These are phyloP conservation scores for Ardeotis arabs DNA, from an alignment of 2,113 vertebrate genomes.

Conservation along the genomic window DNA sequence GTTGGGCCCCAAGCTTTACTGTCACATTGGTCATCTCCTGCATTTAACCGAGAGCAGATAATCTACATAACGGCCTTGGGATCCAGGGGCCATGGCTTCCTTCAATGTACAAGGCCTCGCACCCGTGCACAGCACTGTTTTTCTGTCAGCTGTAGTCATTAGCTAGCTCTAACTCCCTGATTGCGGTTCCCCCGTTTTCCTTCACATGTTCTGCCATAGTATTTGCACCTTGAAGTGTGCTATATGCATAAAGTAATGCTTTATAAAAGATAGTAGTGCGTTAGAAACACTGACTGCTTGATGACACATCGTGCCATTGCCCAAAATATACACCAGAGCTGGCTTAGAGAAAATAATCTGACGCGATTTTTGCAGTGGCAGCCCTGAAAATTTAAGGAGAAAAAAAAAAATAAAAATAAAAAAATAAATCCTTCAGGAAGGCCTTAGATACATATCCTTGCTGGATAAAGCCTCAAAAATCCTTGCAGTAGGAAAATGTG, in stretches of 20 bases:
- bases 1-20: background rate
- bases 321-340: background rate
- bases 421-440: background rate
- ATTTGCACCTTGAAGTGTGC: background rate
- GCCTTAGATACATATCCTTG: background rate
- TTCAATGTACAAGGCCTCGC: accelerated
- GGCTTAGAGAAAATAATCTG: background rate
- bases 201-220: background rate
- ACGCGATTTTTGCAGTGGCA: background rate
- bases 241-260: background rate
- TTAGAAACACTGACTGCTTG: background rate
- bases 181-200: background rate
- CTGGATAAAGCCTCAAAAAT: background rate
- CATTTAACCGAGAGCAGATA: accelerated
- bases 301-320: background rate
- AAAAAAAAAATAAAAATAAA: too few relatives aligned
- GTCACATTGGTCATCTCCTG: accelerated
- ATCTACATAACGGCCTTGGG: accelerated
- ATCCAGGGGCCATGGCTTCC: accelerated
- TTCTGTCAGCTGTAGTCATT: background rate
- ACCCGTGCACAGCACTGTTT: accelerated
- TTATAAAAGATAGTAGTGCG: background rate
- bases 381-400: background rate
- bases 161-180: background rate
- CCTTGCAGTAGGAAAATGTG: accelerated